Percentiles rank a stretch among this genome's conserved stretches.
Conservation (phyloP, 1,140 invertebrate species). For the Eubasilissa regina region DNA sequence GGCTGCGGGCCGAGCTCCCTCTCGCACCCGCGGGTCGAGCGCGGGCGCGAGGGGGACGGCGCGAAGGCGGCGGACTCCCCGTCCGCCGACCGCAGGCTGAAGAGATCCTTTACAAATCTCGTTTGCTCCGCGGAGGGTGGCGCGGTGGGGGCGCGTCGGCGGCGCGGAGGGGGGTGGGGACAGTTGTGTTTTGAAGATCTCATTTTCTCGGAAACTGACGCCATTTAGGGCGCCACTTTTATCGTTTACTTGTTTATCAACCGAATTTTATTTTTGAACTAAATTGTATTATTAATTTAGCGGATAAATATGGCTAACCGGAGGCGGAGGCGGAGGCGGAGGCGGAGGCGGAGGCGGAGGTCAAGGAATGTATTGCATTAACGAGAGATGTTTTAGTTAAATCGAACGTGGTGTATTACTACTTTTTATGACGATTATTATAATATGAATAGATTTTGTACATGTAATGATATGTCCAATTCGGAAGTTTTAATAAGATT, state of each 20-base stretch:
- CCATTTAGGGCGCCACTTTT: conserved; percentile 42
- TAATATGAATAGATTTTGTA: too few species aligned
- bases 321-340: too few species aligned
- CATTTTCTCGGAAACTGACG: conserved; percentile 36
- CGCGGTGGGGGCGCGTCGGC: not conserved
- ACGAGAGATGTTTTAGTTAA: too few species aligned
- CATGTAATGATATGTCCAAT: too few species aligned
- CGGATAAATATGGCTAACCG: conserved; percentile 1
- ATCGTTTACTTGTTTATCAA: conserved; percentile 39
- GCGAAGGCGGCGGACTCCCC: conserved; percentile 13
- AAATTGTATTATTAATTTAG: conserved; percentile 32
- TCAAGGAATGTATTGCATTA: not conserved
- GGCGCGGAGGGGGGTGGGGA: conserved; percentile 46
- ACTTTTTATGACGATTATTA: too few species aligned
- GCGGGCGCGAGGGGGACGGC: not conserved
- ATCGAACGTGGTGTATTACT: too few species aligned
- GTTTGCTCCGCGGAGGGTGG: conserved; percentile 44
- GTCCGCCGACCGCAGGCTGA: conserved; percentile 48
- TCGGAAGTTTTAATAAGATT: too few species aligned
- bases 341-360: too few species aligned
- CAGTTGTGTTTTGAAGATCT: conserved; percentile 38
- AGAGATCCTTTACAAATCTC: conserved; percentile 57
- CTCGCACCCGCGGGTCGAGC: conserved; percentile 15
- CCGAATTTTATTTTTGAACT: conserved; percentile 35
- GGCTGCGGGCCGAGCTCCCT: not conserved